Percentiles rank a stretch among this genome's conserved stretches.
Evolutionary conservation across 2,113 vertebrate species (phyloP).

Genomic region (Galbula dea): DNA sequence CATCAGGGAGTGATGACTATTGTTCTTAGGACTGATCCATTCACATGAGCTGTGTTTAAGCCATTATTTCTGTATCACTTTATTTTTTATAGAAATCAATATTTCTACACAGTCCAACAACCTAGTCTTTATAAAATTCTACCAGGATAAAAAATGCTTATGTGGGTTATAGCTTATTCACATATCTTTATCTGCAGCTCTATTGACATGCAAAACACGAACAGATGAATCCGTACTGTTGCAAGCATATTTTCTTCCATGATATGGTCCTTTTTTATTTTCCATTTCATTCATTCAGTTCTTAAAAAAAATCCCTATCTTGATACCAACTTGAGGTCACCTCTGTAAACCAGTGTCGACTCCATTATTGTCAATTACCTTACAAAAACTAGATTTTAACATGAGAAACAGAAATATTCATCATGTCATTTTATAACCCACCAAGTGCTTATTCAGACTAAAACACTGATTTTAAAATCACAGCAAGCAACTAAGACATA

Average conservation of each 20-base stretch:
- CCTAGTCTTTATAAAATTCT: neutral
- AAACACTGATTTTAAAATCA: constrained; percentile 73
- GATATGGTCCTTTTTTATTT: neutral
- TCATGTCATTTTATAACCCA: constrained; percentile 63
- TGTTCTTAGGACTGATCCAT: neutral
- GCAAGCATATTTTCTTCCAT: constrained; percentile 17
- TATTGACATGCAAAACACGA: neutral
- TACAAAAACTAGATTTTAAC: constrained; percentile 65
- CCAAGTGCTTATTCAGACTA: constrained; percentile 71
- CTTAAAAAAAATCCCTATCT: constrained; percentile 38
- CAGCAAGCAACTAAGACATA: constrained; percentile 74
- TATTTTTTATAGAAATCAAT: neutral
- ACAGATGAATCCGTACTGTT: constrained; percentile 5
- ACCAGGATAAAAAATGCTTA: neutral
- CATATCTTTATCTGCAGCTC: neutral
- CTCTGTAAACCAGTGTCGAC: constrained; percentile 68
- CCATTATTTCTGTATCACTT: neutral
- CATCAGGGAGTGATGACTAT: neutral
- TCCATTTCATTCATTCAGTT: constrained; percentile 11
- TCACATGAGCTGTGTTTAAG: neutral
- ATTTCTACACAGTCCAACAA: neutral
- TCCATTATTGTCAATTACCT: constrained; percentile 71
- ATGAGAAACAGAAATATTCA: constrained; percentile 66
- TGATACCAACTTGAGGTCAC: constrained; percentile 57
- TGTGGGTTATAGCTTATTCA: constrained; percentile 1